Percentiles rank a stretch among this genome's conserved stretches.
Conservation (phyloP, 2,888 invertebrate species). For the Andrena minutula region DNA sequence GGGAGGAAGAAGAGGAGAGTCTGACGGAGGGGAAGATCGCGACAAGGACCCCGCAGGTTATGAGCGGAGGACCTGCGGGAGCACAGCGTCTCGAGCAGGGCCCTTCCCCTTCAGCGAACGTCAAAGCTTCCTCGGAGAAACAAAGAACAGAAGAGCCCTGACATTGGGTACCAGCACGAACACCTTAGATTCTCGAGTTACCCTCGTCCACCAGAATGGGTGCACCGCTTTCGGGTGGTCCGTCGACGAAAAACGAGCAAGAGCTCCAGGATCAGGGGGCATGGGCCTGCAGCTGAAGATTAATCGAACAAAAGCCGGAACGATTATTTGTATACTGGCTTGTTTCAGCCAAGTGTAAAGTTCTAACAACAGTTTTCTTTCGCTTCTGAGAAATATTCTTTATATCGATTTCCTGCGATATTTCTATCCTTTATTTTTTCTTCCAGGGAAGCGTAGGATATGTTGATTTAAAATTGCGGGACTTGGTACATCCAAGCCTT, state of each 20-base stretch:
- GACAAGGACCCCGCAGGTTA: not conserved
- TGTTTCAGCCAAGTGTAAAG: too few species aligned
- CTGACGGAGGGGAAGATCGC: not conserved
- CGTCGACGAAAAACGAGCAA: constrained; percentile 28
- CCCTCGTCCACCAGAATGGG: constrained; percentile 50
- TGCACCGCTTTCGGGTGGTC: constrained; percentile 76
- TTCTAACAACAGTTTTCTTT: too few species aligned
- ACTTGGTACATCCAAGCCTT: not conserved
- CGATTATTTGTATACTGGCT: too few species aligned
- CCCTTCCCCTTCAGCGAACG: constrained; percentile 23
- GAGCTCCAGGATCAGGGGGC: not conserved
- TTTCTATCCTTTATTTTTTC: not conserved
- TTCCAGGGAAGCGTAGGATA: not conserved
- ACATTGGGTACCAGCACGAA: constrained; percentile 58
- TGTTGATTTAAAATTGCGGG: too few species aligned
- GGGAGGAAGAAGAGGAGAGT: not conserved
- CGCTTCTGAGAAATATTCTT: too few species aligned
- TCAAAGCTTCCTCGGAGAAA: constrained; percentile 30
- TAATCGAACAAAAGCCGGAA: constrained; percentile 3
- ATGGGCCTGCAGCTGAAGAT: not conserved
- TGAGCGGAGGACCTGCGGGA: not conserved
- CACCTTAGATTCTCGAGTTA: constrained; percentile 67
- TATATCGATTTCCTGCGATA: too few species aligned
- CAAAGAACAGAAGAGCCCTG: constrained; percentile 49
- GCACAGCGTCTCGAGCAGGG: constrained; percentile 5